These are phyloP conservation scores for Rissa tridactyla DNA, from an alignment of 2,113 vertebrate genomes.

Conservation along the genomic window DNA sequence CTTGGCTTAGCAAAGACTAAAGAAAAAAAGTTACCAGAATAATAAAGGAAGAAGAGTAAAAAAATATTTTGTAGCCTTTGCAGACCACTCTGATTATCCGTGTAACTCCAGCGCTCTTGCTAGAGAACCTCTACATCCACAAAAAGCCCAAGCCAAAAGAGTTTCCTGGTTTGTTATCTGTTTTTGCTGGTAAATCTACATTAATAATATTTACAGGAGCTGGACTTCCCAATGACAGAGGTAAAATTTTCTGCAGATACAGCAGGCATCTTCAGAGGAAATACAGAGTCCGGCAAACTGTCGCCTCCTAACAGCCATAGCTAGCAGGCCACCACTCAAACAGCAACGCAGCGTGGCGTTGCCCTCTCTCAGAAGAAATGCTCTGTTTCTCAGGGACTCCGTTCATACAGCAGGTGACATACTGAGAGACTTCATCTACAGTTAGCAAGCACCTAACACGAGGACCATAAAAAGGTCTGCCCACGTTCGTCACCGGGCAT, in stretches of 20 bases:
- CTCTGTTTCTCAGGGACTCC: background rate
- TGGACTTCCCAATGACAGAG: background rate
- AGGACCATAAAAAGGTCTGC: background rate
- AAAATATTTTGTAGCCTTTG: background rate
- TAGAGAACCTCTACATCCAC: background rate
- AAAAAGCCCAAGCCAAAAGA: background rate
- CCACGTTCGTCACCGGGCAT: background rate
- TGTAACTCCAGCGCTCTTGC: background rate
- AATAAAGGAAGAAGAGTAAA: background rate
- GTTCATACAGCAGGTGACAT: background rate
- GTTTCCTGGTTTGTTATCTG: background rate
- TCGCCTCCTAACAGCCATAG: background rate
- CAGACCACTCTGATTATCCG: background rate
- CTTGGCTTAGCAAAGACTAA: background rate
- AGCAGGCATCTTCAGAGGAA: background rate
- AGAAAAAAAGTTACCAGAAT: background rate
- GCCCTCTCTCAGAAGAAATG: too few species aligned
- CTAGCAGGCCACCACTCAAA: background rate
- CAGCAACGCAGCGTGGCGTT: background rate
- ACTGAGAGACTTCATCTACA: background rate
- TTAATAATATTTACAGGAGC: background rate
- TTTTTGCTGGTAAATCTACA: background rate
- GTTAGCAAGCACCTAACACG: accelerated
- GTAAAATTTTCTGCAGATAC: background rate
- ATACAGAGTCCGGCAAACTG: background rate